phyloP scores from a whole-genome alignment of 2,888 invertebrate genomes.

The Crepidodera aurea region DNA sequence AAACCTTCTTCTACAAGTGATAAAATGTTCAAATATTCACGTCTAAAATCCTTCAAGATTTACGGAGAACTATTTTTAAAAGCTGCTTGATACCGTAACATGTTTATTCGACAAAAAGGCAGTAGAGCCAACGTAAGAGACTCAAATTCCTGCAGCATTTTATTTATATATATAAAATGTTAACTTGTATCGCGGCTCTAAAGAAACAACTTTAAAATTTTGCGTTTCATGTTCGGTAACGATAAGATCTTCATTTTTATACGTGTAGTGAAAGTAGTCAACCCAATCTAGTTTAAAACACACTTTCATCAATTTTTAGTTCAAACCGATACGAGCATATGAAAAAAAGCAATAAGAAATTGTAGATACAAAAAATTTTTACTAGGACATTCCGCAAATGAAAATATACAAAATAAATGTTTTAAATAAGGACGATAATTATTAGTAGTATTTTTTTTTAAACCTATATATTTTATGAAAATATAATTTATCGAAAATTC shows the following conservation, averaged over 20 bases:
- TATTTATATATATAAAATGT: not conserved
- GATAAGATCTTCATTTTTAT: constrained; percentile 9
- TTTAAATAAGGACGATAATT: too few species aligned
- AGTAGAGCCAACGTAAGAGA: too few species aligned
- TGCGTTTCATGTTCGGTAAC: constrained; percentile 11
- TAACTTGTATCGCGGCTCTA: not conserved
- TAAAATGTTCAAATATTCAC: not conserved
- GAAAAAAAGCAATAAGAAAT: not conserved
- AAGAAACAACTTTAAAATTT: constrained; percentile 5
- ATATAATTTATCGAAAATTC: too few species aligned
- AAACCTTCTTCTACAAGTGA: too few species aligned
- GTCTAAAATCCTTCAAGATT: not conserved
- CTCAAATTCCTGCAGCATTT: not conserved
- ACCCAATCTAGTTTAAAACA: constrained; percentile 6
- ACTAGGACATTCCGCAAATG: too few species aligned
- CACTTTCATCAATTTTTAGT: constrained; percentile 6
- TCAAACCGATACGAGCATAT: not conserved
- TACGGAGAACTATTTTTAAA: too few species aligned
- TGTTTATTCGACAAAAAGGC: too few species aligned
- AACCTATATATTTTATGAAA: too few species aligned
- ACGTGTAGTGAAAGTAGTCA: constrained; percentile 8
- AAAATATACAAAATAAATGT: too few species aligned
- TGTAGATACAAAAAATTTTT: too few species aligned
- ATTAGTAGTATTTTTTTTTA: too few species aligned
- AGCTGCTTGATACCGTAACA: too few species aligned